phyloP scores from a whole-genome alignment of 2,113 vertebrate genomes.

The Daphoenositta chrysoptera region DNA sequence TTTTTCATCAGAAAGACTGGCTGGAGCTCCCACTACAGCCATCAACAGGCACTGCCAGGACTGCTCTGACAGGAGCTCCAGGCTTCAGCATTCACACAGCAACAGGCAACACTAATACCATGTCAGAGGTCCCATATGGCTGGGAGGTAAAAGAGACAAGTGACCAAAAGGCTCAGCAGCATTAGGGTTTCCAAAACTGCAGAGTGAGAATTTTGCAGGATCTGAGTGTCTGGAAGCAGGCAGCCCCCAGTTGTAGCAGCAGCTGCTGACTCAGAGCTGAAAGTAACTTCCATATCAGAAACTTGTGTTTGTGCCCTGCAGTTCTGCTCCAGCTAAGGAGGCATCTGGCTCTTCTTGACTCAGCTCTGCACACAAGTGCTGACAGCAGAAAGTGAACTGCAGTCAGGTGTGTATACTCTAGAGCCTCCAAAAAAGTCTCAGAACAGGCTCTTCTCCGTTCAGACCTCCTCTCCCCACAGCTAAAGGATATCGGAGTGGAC shows the following conservation, averaged over 20 bases:
- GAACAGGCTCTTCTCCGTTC: not conserved
- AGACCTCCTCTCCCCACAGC: not conserved
- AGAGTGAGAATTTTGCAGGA: not conserved
- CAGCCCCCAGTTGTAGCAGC: not conserved
- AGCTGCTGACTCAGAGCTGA: not conserved
- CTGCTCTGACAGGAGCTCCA: not conserved
- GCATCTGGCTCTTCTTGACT: not conserved
- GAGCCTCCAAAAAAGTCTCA: not conserved
- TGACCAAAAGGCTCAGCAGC: not conserved
- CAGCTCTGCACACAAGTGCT: not conserved
- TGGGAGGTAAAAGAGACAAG: not conserved
- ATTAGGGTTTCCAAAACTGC: not conserved
- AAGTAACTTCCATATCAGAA: not conserved
- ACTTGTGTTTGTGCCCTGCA: not conserved
- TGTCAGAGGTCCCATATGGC: not conserved
- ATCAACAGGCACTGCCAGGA: not conserved
- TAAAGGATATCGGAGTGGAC: constrained; percentile 97
- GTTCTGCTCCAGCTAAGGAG: not conserved
- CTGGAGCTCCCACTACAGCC: not conserved
- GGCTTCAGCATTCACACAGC: not conserved
- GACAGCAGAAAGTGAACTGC: not conserved
- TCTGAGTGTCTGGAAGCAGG: not conserved
- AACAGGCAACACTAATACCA: not conserved
- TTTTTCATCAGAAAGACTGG: not conserved
- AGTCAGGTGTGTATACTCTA: not conserved